phyloP scores from a whole-genome alignment of 2,888 invertebrate species.

The Microctonus hyperodae region DNA sequence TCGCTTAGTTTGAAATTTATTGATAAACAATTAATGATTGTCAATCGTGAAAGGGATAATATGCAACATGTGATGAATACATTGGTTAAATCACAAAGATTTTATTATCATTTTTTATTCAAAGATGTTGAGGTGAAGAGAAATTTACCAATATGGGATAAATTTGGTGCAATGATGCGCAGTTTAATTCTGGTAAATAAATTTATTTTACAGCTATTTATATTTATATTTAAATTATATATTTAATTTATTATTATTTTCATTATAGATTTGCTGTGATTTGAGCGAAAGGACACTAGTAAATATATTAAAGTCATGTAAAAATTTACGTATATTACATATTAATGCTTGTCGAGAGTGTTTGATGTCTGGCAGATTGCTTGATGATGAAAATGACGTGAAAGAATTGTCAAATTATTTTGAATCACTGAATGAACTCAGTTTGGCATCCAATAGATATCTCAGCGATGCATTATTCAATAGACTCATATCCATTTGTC shows the following conservation, averaged over 20 bases:
- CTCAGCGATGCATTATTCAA: slow-evolving; percentile 78
- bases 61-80: slow-evolving; percentile 60
- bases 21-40: slow-evolving; percentile 66
- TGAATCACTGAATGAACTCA: slow-evolving; percentile 68
- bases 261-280: slow-evolving; percentile 65
- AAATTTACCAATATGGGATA: slow-evolving; percentile 67
- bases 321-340: slow-evolving; percentile 68
- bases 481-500: slow-evolving; percentile 70
- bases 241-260: background rate
- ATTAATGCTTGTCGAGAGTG: slow-evolving; percentile 74
- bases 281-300: slow-evolving; percentile 72
- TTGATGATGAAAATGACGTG: slow-evolving; percentile 70
- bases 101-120: slow-evolving; percentile 66
- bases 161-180: slow-evolving; percentile 67
- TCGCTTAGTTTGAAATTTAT: slow-evolving; percentile 69
- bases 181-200: slow-evolving; percentile 65
- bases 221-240: too few species aligned
- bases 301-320: slow-evolving; percentile 67
- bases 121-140: slow-evolving; percentile 67
- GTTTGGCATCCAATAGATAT: slow-evolving; percentile 73
- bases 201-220: too few species aligned
- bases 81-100: slow-evolving; percentile 63
- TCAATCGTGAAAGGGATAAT: slow-evolving; percentile 64
- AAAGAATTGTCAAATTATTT: slow-evolving; percentile 63
- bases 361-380: slow-evolving; percentile 76